These are phyloP conservation scores for Catajapyx aquilonaris DNA, from an alignment of 1,140 invertebrate species.

Conservation along the genomic window DNA sequence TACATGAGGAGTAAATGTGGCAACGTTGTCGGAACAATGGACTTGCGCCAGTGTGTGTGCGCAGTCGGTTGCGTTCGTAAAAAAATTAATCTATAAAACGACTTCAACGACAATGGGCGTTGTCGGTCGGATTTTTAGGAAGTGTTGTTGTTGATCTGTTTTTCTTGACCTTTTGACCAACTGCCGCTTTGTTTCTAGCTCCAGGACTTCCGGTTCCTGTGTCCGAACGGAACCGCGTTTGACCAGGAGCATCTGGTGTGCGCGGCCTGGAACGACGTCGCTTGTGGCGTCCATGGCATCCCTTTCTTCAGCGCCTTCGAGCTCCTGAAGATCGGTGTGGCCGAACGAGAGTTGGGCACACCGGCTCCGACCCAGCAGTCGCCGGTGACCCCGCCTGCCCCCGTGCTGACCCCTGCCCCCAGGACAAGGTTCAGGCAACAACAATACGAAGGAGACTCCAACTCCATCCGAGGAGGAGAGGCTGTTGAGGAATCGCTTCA, in stretches of 20 bases:
- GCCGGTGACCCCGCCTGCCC: not conserved
- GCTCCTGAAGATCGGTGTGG: constrained; percentile 48
- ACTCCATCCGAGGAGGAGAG: not conserved
- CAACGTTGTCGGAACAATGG: too few relatives aligned
- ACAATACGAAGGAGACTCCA: not conserved
- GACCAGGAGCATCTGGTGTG: constrained; percentile 82
- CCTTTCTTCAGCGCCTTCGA: constrained; percentile 69
- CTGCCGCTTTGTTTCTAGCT: too few relatives aligned
- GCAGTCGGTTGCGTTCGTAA: too few relatives aligned
- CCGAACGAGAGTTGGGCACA: constrained; percentile 24
- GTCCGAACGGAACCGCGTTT: constrained; percentile 77
- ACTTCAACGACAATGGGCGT: too few relatives aligned
- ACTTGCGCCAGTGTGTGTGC: too few relatives aligned
- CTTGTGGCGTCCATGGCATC: constrained; percentile 53
- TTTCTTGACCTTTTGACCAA: too few relatives aligned
- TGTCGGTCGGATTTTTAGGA: too few relatives aligned
- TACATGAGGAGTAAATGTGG: too few relatives aligned
- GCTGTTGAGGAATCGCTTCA: not conserved
- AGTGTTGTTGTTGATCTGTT: too few relatives aligned
- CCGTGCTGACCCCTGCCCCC: constrained; percentile 15
- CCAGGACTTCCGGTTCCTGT: constrained; percentile 63
- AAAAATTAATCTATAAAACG: too few relatives aligned
- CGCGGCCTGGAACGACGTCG: constrained; percentile 72
- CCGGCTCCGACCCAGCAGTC: constrained; percentile 19
- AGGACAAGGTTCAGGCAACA: constrained; percentile 31